Evolutionary conservation across 35 echinoderm and acorn worm species (phyloP).

Genomic region (Strongylocentrotus purpuratus): DNA sequence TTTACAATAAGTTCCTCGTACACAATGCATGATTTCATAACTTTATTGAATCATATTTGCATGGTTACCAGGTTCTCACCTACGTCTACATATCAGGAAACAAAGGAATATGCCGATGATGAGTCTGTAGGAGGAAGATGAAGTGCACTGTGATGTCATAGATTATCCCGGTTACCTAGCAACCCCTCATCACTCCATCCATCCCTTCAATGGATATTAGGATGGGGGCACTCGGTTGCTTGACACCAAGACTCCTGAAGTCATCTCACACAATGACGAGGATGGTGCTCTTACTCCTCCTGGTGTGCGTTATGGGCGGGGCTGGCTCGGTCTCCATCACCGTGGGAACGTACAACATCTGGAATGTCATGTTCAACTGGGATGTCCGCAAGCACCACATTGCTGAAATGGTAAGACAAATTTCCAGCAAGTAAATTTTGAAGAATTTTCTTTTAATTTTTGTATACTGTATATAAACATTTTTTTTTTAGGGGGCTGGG

Average conservation of each 20-base stretch:
- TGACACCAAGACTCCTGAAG: neutral
- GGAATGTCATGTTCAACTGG: slow-evolving; percentile 95
- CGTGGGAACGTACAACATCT: slow-evolving; percentile 82
- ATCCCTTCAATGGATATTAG: neutral
- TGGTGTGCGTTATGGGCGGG: slow-evolving; percentile 17
- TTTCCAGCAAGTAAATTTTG: too few relatives aligned
- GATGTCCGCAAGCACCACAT: slow-evolving; percentile 76
- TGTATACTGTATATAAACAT: too few relatives aligned
- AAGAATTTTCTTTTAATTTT: too few relatives aligned
- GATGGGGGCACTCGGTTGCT: neutral
- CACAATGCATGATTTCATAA: neutral
- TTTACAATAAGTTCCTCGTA: too few relatives aligned
- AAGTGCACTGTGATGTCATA: neutral
- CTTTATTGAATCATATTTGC: neutral
- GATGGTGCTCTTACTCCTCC: neutral
- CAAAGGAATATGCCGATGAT: neutral
- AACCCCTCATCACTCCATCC: neutral
- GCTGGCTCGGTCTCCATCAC: slow-evolving; percentile 26
- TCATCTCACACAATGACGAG: neutral
- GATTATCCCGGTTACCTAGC: neutral
- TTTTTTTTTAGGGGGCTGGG: too few relatives aligned
- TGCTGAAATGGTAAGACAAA: slow-evolving; percentile 65
- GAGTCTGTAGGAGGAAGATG: neutral
- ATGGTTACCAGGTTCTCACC: neutral
- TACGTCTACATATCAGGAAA: neutral